These are phyloP conservation scores for Sturmia bella DNA, from an alignment of 2,888 invertebrate species.

Conservation along the genomic window DNA sequence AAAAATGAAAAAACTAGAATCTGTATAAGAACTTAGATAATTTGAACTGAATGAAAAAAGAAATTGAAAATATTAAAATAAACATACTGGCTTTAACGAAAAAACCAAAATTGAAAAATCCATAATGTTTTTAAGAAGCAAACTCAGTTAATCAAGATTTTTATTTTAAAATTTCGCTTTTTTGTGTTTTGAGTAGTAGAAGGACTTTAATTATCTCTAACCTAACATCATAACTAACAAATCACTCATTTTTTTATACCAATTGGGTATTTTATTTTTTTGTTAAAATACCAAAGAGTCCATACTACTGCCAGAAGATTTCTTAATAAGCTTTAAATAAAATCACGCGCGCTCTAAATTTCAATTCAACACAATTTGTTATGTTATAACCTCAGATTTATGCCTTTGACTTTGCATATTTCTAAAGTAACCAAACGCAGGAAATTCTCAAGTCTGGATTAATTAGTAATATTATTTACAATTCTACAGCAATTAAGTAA, in stretches of 20 bases:
- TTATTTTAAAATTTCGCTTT: slow-evolving; percentile 45
- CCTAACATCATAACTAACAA: slow-evolving; percentile 29
- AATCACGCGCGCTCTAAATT: slow-evolving; percentile 69
- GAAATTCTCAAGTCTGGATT: slow-evolving; percentile 72
- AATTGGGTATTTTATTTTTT: slow-evolving; percentile 78
- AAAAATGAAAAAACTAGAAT: slow-evolving; percentile 72
- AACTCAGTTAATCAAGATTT: slow-evolving; percentile 34
- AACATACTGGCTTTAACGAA: slow-evolving; percentile 61
- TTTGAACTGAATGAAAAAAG: slow-evolving; percentile 13
- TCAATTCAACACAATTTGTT: slow-evolving; percentile 61
- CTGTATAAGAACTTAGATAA: slow-evolving; percentile 53
- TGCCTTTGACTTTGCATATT: slow-evolving; percentile 62
- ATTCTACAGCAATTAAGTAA: slow-evolving; percentile 32
- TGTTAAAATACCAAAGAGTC: slow-evolving; percentile 80
- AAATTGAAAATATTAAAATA: slow-evolving; percentile 3
- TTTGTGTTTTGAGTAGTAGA: slow-evolving; percentile 66
- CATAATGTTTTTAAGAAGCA: slow-evolving; percentile 28
- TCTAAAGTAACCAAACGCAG: slow-evolving; percentile 61
- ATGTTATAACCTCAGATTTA: slow-evolving; percentile 42
- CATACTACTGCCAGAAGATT: slow-evolving; percentile 82
- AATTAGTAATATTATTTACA: slow-evolving; percentile 43
- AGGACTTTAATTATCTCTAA: slow-evolving; percentile 54
- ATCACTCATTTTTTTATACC: slow-evolving; percentile 62
- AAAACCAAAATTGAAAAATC: slow-evolving; percentile 2
- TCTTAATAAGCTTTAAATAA: slow-evolving; percentile 80